These are phyloP conservation scores for Coilia nasus DNA, from an alignment of 2,797 vertebrate genomes.

Conservation along the genomic window DNA sequence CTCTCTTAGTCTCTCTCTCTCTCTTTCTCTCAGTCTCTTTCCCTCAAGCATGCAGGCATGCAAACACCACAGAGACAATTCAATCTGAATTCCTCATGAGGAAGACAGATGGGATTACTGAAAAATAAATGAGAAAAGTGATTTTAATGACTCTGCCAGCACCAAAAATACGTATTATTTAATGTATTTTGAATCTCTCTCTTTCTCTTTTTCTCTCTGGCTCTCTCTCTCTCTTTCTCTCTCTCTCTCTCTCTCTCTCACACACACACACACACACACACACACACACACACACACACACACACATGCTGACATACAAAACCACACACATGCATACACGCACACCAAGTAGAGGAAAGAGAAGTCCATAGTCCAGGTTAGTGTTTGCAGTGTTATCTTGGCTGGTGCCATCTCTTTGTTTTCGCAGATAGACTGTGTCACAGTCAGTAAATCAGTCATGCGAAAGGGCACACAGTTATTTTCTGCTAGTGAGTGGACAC, in stretches of 20 bases:
- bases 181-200: too few species aligned
- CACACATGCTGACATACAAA: neutral
- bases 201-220: too few species aligned
- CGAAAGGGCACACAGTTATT: neutral
- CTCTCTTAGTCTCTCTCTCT: neutral
- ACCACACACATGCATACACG: neutral
- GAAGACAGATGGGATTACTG: neutral
- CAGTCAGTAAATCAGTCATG: constrained; percentile 3
- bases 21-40: neutral
- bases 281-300: neutral
- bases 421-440: neutral
- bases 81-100: constrained; percentile 1
- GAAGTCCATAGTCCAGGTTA: neutral
- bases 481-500: neutral
- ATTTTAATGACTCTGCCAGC: too few species aligned
- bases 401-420: neutral
- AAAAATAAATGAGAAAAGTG: too few species aligned
- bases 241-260: neutral
- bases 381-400: neutral
- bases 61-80: neutral
- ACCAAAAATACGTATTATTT: too few species aligned
- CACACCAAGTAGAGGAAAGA: neutral
- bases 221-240: too few species aligned
- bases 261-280: neutral
- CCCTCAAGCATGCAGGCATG: constrained; percentile 11